These are phyloP conservation scores for Labia minor DNA, from an alignment of 2,888 invertebrate species.

Conservation along the genomic window DNA sequence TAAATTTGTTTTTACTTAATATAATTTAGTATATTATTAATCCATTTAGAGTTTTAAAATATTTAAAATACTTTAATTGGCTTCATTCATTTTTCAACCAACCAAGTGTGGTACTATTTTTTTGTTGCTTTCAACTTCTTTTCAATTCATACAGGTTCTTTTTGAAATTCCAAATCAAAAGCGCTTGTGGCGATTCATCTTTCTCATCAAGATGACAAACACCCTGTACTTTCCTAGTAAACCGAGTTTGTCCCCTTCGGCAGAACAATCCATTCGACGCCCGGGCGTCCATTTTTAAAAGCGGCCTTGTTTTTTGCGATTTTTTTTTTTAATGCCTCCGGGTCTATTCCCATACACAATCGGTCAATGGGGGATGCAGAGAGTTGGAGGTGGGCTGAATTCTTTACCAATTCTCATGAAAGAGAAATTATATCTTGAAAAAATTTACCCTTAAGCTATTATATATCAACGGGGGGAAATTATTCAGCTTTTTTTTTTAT, in stretches of 20 bases:
- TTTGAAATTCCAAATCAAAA: background rate
- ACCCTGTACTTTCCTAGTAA: background rate
- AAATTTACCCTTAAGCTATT: background rate
- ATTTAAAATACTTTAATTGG: no score
- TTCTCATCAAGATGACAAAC: background rate
- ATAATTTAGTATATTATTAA: no score
- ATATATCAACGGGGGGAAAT: background rate
- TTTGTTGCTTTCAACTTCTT: background rate
- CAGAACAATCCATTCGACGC: no score
- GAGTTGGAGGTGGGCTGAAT: background rate
- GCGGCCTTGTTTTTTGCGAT: no score
- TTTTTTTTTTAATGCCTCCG: background rate
- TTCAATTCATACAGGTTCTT: background rate
- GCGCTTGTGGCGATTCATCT: background rate
- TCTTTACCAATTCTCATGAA: background rate
- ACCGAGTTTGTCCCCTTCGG: no score
- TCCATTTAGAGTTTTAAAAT: no score
- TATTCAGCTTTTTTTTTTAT: background rate
- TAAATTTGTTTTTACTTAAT: no score
- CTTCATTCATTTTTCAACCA: no score
- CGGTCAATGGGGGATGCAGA: background rate
- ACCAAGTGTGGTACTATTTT: no score
- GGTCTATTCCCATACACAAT: background rate
- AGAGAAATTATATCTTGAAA: constrained; percentile 13
- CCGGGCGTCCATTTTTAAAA: no score